Base-by-base conservation (phyloP, 2,113 vertebrate species). In the Callopanchax toddi region DNA sequence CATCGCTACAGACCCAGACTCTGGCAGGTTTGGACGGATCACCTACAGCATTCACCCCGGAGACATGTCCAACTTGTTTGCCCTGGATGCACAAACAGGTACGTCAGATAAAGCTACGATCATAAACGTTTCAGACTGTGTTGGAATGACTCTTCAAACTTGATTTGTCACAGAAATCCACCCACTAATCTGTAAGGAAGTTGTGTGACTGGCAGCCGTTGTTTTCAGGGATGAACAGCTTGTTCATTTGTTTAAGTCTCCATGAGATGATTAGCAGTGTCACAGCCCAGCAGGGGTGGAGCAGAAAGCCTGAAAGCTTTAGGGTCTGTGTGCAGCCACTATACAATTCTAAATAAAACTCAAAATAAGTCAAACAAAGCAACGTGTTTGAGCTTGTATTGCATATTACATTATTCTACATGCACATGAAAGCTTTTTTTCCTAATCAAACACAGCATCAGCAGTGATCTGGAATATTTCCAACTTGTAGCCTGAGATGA, bases 41-140 rank as follows among this genome's bases (percentile, higher is more conserved):
- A 82, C 83, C 3, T 99, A 99, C 0, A 73, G 93, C 16, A 54
- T 97, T 17, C 37, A 95, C 1, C 91, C 92, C 0, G 93, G 94
- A 44, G 92, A 96, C 70, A 72, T 90, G 80, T 93, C 94, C 0
- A 85, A 87, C 32, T 65, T 94, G 56, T 98, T 99, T 71, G 77
- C 89, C 2, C 78, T 98, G 67, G 95, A 97, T 71, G 22, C 85
- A 51, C 78, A 92, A 43, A 93, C 96, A 94, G 97, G 96, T 99
- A 82, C 37, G 11, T 11, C 11, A 13, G 12, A 37, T 37, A 37
- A 11, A 11, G 6, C 6, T 32, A 32, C 4, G 29, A 32, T 32
- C 29, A 32, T 4, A 32, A 32, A 9, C 29, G 10, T 32, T 32
- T 6, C 10, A 23, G 29, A 22, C 16, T 17, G 5, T 16, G 1